Evolutionary conservation across 2,113 vertebrate genomes (phyloP).

Genomic region (Carassius carassius): DNA sequence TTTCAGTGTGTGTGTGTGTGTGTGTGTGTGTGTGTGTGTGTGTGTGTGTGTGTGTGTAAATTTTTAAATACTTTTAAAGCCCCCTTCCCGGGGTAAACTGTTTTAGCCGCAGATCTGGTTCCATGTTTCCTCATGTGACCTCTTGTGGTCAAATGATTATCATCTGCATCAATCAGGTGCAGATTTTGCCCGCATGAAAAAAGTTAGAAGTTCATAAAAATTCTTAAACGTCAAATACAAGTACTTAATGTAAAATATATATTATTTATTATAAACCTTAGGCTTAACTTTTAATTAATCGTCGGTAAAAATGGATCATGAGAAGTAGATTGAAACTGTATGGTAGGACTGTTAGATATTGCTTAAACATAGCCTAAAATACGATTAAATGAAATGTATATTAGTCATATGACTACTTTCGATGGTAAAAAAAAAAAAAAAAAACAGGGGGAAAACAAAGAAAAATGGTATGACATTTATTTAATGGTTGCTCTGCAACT

Average conservation of each 20-base stretch:
- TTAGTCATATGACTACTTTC: neutral
- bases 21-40: too few species aligned
- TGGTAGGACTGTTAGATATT: neutral
- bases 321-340: neutral
- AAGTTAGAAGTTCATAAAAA: too few species aligned
- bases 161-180: neutral
- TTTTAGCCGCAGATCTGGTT: neutral
- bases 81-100: too few species aligned
- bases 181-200: neutral
- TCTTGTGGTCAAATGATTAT: neutral
- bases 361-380: neutral
- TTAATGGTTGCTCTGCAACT: slow-evolving; percentile 15
- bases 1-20: too few species aligned
- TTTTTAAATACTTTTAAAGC: too few species aligned
- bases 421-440: too few species aligned
- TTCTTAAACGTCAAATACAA: neutral
- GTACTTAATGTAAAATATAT: neutral
- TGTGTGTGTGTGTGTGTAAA: too few species aligned
- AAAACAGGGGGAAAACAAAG: neutral
- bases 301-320: too few species aligned
- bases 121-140: too few species aligned
- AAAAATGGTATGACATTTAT: neutral
- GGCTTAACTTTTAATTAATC: too few species aligned
- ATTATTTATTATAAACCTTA: too few species aligned
- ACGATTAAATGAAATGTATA: neutral